A percentile compares a stretch with the other conserved stretches of the same genome.
phyloP scores from a whole-genome alignment of 2,113 vertebrate species.

The Mus spicilegus region DNA sequence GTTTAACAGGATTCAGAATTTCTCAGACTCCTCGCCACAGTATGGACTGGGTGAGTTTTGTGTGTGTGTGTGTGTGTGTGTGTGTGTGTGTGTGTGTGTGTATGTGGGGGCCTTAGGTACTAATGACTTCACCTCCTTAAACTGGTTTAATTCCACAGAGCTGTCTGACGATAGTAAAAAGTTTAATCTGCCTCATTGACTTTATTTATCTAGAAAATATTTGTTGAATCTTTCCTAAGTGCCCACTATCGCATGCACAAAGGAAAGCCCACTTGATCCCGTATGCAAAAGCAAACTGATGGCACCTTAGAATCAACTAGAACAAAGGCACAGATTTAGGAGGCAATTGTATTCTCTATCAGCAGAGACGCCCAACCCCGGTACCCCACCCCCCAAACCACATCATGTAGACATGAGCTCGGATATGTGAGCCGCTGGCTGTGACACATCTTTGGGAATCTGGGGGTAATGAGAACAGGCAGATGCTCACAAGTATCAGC shows the following conservation, averaged over 20 bases:
- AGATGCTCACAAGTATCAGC: neutral
- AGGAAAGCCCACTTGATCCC: neutral
- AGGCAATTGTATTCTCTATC: neutral
- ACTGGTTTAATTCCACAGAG: neutral
- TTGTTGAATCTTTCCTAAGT: neutral
- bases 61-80: too few species aligned
- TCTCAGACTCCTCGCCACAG: neutral
- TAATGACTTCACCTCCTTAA: slow-evolving; percentile 12
- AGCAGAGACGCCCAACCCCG: neutral
- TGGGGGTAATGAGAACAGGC: neutral
- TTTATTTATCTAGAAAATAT: neutral
- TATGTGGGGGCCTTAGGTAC: neutral
- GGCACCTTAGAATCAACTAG: neutral
- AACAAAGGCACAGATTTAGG: neutral
- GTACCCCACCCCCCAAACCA: neutral
- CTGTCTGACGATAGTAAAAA: neutral
- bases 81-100: too few species aligned
- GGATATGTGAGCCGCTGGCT: too few species aligned
- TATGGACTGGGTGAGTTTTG: neutral
- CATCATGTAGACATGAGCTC: neutral
- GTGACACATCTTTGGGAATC: neutral
- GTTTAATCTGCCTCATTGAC: neutral
- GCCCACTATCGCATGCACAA: neutral
- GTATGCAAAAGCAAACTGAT: neutral
- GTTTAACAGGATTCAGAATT: neutral